Evolutionary conservation across 2,888 invertebrate species (phyloP), one percentile per base, ranked within the genome.

Genomic region (Glyphotaelius pellucidus): DNA sequence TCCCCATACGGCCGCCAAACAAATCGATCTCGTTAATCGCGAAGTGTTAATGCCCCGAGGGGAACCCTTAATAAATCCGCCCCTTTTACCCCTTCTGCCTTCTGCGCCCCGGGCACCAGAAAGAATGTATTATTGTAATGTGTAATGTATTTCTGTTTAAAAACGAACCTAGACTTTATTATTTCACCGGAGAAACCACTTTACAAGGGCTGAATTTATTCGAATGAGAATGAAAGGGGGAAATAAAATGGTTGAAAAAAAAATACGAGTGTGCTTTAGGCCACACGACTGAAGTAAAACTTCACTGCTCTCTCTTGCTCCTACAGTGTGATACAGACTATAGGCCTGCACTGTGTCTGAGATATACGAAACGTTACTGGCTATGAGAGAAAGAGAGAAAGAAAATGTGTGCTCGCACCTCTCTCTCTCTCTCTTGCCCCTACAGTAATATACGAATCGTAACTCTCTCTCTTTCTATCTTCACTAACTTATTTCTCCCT

Each of bases 11-110:
- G 67, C 67, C 67, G 25, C 67, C n/a, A 67, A 67, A 67, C 30
- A 85, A 90, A 90, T 90, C 84, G 90, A 90, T 85, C 35, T 85
- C 85, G 84, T 90, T 90, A 90, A 90, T 85, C 90, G 90, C 86
- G 32, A 90, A 90, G 90, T 90, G 90, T 90, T 90, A 90, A 90
- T 90, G 42, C 86, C 79, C 79, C 31, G 35, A 47, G 67, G 47
- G 84, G 84, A 67, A 85, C 90, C 90, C 85, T 85, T 86, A 84
- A 86, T 90, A 90, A 90, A 90, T 90, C 90, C 85, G 31, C 83
- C 38, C 25, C 0, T 67, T 19, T 25, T 25, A 83, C 35, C 35
- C 83, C 25, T 83, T 25, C 83, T 5, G 67, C 25, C 25, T 35
- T 19, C 83, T 32, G 35, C 35, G 19, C 83, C 35, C 83, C 67